Evolutionary conservation across 2,797 vertebrate species (phyloP).

Genomic region (Pangasius macronema): DNA sequence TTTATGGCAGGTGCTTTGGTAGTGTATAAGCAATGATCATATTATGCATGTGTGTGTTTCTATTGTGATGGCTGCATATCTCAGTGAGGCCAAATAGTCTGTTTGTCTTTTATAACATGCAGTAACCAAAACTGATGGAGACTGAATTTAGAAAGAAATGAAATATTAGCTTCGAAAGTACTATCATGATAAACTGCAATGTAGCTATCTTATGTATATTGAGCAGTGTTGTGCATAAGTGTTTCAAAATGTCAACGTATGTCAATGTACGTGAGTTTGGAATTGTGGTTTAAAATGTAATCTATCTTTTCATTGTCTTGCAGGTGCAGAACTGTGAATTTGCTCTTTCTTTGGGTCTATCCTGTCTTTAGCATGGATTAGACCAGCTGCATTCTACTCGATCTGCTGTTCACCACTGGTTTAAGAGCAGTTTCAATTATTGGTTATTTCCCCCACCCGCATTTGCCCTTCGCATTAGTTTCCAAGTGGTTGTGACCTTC

Average conservation of each 20-base stretch:
- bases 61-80: not conserved
- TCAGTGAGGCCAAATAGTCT: not conserved
- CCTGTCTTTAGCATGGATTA: constrained; percentile 53
- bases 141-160: not conserved
- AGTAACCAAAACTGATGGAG: not conserved
- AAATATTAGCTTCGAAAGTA: not conserved
- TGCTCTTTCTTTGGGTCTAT: not conserved
- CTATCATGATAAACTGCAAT: not conserved
- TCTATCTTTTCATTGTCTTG: constrained; percentile 27
- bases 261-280: not conserved
- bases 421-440: constrained; percentile 53
- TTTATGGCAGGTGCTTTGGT: not conserved
- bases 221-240: not conserved
- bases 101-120: not conserved
- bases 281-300: constrained; percentile 19
- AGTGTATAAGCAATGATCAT: not conserved
- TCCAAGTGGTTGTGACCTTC: constrained; percentile 67
- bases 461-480: constrained; percentile 33
- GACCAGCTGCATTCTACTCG: constrained; percentile 7
- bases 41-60: not conserved
- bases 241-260: not conserved
- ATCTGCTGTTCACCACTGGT: not conserved
- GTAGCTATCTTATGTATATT: not conserved
- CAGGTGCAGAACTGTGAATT: constrained; percentile 45
- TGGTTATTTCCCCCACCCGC: constrained; percentile 42